These are phyloP conservation scores for Ciconia maguari DNA, from an alignment of 2,113 vertebrate species.

Conservation along the genomic window DNA sequence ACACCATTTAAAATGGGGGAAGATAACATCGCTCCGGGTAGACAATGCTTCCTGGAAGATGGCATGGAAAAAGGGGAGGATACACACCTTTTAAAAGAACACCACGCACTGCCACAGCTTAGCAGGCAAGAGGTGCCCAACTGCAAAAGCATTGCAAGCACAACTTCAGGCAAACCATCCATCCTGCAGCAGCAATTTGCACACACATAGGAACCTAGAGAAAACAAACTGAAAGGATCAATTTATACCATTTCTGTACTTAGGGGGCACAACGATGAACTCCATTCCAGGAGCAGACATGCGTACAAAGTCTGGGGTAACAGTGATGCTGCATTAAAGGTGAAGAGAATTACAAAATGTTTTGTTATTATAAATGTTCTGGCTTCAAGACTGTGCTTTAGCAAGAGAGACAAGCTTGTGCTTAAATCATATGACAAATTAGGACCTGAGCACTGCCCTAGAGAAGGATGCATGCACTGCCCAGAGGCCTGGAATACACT, in stretches of 20 bases:
- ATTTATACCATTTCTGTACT: not conserved
- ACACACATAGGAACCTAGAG: not conserved
- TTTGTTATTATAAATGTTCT: not conserved
- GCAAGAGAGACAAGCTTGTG: not conserved
- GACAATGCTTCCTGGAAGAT: conserved; percentile 2
- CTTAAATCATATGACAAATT: not conserved
- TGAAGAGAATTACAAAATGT: not conserved
- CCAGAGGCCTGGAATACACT: not conserved
- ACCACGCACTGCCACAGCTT: not conserved
- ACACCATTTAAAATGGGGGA: not conserved
- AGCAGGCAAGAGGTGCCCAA: not conserved
- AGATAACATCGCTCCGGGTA: not conserved
- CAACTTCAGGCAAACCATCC: not conserved
- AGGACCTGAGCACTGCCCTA: not conserved
- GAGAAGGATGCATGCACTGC: not conserved
- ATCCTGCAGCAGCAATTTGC: not conserved
- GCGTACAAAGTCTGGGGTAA: not conserved
- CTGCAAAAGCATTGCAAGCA: not conserved
- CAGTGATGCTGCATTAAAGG: not conserved
- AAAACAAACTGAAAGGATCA: not conserved
- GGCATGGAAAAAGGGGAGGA: conserved; percentile 22
- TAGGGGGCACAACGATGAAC: not conserved
- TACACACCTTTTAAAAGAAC: not conserved
- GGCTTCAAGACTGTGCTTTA: not conserved
- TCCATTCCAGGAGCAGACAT: not conserved